phyloP scores from a whole-genome alignment of 2,797 vertebrate species.

The Crocodylus rhombifer region DNA sequence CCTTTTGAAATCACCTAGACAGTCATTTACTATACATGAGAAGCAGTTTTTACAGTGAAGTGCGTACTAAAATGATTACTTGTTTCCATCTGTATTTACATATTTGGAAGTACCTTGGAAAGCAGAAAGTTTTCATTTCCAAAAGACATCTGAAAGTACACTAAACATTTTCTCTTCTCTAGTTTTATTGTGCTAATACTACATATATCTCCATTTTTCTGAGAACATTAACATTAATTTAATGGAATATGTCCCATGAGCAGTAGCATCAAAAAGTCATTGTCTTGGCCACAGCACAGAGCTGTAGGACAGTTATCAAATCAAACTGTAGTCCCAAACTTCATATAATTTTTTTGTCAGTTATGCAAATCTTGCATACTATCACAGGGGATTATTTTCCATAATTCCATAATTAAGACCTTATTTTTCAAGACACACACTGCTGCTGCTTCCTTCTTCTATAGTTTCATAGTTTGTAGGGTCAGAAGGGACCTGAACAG shows the following conservation, averaged over 20 bases:
- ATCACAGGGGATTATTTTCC: neutral
- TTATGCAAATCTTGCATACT: neutral
- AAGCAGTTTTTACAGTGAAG: neutral
- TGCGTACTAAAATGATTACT: slow-evolving; percentile 23
- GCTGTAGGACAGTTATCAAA: rapidly evolving
- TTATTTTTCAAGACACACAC: neutral
- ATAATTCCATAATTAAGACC: neutral
- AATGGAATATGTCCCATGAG: neutral
- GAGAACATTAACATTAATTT: neutral
- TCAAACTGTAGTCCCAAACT: neutral
- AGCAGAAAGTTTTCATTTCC: neutral
- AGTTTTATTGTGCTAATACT: neutral
- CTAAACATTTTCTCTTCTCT: neutral
- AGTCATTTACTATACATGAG: slow-evolving; percentile 21
- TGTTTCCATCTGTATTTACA: neutral
- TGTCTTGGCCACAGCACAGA: neutral
- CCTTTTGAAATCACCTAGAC: slow-evolving; percentile 11
- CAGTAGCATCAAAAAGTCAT: neutral
- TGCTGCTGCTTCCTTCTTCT: neutral
- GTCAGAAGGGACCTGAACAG: no score
- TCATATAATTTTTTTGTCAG: neutral
- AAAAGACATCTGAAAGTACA: neutral
- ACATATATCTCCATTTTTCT: neutral
- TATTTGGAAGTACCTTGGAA: neutral
- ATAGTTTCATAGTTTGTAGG: no score